Percentiles rank a stretch among this genome's conserved stretches.
Conservation (phyloP, 2,888 invertebrate genomes). For the Labia minor region DNA sequence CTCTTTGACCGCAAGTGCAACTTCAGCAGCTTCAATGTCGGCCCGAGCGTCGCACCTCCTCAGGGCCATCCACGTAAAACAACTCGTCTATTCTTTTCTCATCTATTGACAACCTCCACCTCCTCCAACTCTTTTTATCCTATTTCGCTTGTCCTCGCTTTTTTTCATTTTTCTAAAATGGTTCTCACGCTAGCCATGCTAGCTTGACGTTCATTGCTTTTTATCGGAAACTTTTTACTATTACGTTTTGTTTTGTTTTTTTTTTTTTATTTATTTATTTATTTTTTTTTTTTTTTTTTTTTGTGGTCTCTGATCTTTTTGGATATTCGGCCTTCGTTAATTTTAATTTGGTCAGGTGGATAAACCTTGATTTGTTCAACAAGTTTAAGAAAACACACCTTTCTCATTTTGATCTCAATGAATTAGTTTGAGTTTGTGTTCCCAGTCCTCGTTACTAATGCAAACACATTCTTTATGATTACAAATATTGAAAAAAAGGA, state of each 20-base stretch:
- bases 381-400: neutral
- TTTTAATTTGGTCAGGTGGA: neutral
- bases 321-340: neutral
- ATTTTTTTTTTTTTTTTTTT: neutral
- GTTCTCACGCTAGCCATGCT: neutral
- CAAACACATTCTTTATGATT: too few relatives aligned
- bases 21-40: slow-evolving; percentile 1
- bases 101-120: neutral
- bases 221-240: neutral
- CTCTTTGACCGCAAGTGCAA: neutral
- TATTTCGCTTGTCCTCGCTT: slow-evolving; percentile 5
- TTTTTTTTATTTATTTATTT: neutral
- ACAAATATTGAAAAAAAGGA: too few relatives aligned
- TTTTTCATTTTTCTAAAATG: neutral
- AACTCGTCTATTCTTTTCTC: neutral
- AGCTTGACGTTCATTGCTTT: neutral
- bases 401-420: too few relatives aligned
- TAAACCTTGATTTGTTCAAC: slow-evolving; percentile 7
- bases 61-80: neutral
- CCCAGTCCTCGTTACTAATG: too few relatives aligned
- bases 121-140: neutral
- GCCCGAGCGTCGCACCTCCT: neutral
- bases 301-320: neutral
- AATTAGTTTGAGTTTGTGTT: too few relatives aligned
- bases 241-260: neutral